These are phyloP conservation scores for Ascidia mentula DNA, from an alignment of 23 tunicate genomes.

Conservation along the genomic window DNA sequence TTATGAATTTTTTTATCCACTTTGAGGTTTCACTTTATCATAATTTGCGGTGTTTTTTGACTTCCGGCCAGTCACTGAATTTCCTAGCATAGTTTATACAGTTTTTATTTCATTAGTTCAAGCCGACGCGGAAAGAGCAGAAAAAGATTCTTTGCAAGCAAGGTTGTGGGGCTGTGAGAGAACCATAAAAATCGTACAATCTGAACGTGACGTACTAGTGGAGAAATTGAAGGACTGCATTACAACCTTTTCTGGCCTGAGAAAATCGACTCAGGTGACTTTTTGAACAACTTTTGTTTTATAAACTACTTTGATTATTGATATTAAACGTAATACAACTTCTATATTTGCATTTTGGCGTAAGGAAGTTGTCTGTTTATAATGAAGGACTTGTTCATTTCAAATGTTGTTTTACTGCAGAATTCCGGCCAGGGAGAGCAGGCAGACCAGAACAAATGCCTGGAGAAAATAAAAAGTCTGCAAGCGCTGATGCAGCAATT, in stretches of 20 bases:
- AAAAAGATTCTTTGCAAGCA: conserved; percentile 76
- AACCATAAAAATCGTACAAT: conserved; percentile 69
- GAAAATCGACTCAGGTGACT: conserved; percentile 48
- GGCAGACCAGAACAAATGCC: conserved; percentile 50
- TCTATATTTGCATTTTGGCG: too few relatives aligned
- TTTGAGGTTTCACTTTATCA: too few relatives aligned
- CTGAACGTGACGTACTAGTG: conserved; percentile 76
- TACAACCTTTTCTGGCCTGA: conserved; percentile 65
- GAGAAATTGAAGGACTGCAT: conserved; percentile 82
- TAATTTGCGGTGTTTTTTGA: too few relatives aligned
- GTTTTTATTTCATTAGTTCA: conserved; percentile 42
- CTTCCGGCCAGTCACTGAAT: too few relatives aligned
- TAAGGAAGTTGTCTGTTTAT: too few relatives aligned
- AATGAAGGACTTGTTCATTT: too few relatives aligned
- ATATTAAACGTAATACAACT: too few relatives aligned
- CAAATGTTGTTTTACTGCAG: too few relatives aligned
- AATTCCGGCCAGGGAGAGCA: conserved; percentile 70
- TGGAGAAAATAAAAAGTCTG: conserved; percentile 78
- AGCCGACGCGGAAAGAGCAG: conserved; percentile 68
- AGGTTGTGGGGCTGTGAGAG: conserved; percentile 77
- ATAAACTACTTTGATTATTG: too few relatives aligned
- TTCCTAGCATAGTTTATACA: too few relatives aligned
- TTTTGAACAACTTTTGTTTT: too few relatives aligned
- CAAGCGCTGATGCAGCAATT: conserved; percentile 84
- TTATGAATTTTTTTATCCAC: too few relatives aligned